Evolutionary conservation across 2,797 vertebrate species (phyloP), one percentile per base, ranked within the genome.

Genomic region (Sebastolobus altivelis): DNA sequence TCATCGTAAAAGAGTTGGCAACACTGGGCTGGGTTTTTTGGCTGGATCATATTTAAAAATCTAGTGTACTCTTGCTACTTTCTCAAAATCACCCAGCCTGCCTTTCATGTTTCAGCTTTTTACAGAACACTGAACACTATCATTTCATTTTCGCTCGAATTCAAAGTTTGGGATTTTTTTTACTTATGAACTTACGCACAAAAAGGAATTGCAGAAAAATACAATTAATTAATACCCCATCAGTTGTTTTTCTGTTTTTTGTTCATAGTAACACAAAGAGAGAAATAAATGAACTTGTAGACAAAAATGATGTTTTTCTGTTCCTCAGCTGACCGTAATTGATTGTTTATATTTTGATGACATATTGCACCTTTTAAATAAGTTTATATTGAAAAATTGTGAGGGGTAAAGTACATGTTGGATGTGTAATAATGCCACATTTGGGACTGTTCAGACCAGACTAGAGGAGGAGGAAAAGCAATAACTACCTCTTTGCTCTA

Each of bases 81-180:
- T 49, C 1, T 49, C 43, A 49, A 4, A 18, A 49, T 49, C 16
- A 1, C 7, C 43, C 43, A 49, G 16, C 18, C 2, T 4, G 43
- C 43, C 18, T 61, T 35, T n/a, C n/a, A n/a, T 18, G 16, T 12
- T 35, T 16, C 58, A 59, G 29, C 1, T 27, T 66, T 49, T 67
- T n/a, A 33, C 20, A 68, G 29, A 8, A 9, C 29, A 22, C 0
- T 14, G 35, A 25, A 40, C n/a, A 18, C 5, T 31, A 11, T 20
- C 0, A 18, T 6, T 60, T 25, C 25, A 25, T 25, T 60, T n/a
- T 12, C 11, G 8, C 31, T n/a, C 10, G n/a, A 35, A 35, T 35
- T 35, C 59, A 61, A 37, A 38, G 20, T 37, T 38, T 12, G 8
- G n/a, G 14, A 31, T 40, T 8, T 65, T 40, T n/a, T 52, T n/a